Percentiles rank a stretch among this genome's conserved stretches.
Conservation (phyloP, 2,888 invertebrate species). For the Leptura quadrifasciata region DNA sequence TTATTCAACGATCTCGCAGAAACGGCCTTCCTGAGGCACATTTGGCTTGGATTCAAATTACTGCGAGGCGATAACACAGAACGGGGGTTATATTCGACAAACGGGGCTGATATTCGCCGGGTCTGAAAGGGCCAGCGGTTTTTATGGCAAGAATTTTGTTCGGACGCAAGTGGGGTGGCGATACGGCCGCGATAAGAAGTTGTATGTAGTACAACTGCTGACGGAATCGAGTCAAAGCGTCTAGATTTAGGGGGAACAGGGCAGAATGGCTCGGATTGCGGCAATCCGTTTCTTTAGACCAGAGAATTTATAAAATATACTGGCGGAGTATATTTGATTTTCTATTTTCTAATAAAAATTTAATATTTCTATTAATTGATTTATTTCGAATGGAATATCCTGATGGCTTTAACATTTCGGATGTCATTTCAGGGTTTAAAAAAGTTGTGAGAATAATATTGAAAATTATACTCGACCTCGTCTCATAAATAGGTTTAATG, state of each 20-base stretch:
- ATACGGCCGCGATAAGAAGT: conserved; percentile 48
- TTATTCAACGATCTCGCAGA: conserved; percentile 48
- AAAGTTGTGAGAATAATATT: no score
- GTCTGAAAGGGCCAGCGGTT: conserved; percentile 56
- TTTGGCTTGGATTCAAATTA: conserved; percentile 66
- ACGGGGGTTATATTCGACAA: neutral
- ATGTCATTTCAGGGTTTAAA: no score
- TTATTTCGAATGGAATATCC: no score
- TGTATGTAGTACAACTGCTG: conserved; percentile 31
- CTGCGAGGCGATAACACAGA: conserved; percentile 39
- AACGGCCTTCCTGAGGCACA: conserved; percentile 58
- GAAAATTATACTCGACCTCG: no score
- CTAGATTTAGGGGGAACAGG: conserved; percentile 16
- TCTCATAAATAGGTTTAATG: no score
- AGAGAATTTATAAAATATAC: neutral
- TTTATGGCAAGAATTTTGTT: conserved; percentile 64
- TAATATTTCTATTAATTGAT: no score
- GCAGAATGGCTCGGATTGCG: conserved; percentile 24
- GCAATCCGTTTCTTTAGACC: conserved; percentile 29
- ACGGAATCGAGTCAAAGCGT: conserved; percentile 31
- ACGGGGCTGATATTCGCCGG: conserved; percentile 18
- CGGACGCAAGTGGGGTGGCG: conserved; percentile 57
- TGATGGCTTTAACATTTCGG: no score
- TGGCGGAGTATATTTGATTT: neutral
- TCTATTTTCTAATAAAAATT: neutral